Evolutionary conservation across 2,113 vertebrate species (phyloP).

Genomic region (Rynchops niger): DNA sequence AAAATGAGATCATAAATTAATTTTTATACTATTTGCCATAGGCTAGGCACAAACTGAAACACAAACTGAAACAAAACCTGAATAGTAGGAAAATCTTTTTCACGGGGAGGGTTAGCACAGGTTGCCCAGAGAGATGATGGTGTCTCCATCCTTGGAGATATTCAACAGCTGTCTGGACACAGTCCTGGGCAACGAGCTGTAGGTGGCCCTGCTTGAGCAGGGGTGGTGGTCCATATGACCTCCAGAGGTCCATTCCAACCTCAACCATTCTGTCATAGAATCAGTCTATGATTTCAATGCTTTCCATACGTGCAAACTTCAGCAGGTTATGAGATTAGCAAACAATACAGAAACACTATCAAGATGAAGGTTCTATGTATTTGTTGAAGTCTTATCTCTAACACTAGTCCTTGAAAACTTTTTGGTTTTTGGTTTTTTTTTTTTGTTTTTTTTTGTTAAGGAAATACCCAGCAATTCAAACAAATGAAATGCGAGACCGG

Average conservation of each 20-base stretch:
- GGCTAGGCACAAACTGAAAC: background rate
- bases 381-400: background rate
- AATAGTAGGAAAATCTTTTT: background rate
- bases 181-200: background rate
- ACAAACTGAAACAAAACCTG: no score
- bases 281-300: background rate
- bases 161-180: fast-evolving
- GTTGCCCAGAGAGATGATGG: background rate
- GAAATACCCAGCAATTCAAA: constrained; percentile 88
- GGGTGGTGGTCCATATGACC: background rate
- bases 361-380: background rate
- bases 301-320: background rate
- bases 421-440: no score
- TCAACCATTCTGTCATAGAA: background rate
- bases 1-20: background rate
- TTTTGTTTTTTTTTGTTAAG: constrained; percentile 69
- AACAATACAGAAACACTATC: background rate
- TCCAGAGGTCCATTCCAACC: background rate
- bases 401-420: background rate
- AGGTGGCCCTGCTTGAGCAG: background rate
- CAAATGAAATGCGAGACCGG: constrained; percentile 87
- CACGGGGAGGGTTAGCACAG: background rate
- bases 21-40: background rate
- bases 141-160: background rate
- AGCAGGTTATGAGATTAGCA: background rate